A percentile compares a stretch with the other conserved stretches of the same genome.
These are phyloP conservation scores for Sebastes umbrosus DNA, from an alignment of 2,797 vertebrate genomes.

Conservation along the genomic window DNA sequence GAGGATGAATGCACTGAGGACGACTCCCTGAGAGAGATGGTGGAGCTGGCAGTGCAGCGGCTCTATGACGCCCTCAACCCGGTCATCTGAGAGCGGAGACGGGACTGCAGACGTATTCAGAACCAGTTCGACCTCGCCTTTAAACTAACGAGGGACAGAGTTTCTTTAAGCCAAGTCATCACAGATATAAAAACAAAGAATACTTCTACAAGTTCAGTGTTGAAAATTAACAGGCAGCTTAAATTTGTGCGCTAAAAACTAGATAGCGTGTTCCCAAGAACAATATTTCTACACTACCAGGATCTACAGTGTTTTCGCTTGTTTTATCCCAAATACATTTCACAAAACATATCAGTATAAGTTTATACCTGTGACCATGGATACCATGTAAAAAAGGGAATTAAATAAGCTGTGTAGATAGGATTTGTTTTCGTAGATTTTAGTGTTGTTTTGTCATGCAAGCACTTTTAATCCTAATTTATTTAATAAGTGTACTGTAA, in stretches of 20 bases:
- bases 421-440: background rate
- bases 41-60: conserved; percentile 90
- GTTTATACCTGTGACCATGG: background rate
- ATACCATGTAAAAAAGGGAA: background rate
- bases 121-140: background rate
- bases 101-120: background rate
- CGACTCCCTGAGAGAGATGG: conserved; percentile 91
- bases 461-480: conserved; percentile 40
- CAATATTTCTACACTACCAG: background rate
- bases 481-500: conserved; percentile 13
- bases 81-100: conserved; percentile 58
- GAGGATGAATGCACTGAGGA: conserved; percentile 90
- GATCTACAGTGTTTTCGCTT: background rate
- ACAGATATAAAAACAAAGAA: background rate
- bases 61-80: conserved; percentile 91
- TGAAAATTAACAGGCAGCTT: background rate
- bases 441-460: background rate
- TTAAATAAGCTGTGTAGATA: conserved; percentile 11
- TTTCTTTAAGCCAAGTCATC: background rate
- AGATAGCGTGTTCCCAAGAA: background rate
- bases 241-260: background rate
- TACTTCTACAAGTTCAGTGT: background rate
- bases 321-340: background rate
- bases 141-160: background rate
- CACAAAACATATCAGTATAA: background rate